Percentiles rank a stretch among this genome's conserved stretches.
These are phyloP conservation scores for Numenius arquata DNA, from an alignment of 2,113 vertebrate genomes.

Conservation along the genomic window DNA sequence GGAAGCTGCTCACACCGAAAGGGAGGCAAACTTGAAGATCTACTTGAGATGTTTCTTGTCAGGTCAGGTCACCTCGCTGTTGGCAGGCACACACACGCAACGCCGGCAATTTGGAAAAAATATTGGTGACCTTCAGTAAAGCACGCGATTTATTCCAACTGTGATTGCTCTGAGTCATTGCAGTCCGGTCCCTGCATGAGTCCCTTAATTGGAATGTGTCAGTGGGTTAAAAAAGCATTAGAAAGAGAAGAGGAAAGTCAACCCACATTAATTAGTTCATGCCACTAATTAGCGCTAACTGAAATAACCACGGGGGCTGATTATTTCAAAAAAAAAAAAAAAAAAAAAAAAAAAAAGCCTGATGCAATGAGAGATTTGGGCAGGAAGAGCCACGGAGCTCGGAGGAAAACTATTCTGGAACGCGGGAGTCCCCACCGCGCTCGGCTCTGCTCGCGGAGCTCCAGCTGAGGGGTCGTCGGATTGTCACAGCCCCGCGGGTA, in stretches of 20 bases:
- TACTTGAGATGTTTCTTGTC: accelerated
- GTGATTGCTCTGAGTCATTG: not conserved
- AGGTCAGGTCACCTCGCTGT: not conserved
- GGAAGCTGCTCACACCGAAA: accelerated
- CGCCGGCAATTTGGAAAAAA: not conserved
- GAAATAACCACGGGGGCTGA: conserved; percentile 41
- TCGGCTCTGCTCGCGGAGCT: accelerated
- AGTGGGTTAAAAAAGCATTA: not conserved
- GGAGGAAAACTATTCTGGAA: not conserved
- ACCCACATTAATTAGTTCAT: conserved; percentile 18
- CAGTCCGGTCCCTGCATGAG: not conserved
- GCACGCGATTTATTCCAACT: not conserved
- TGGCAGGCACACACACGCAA: not conserved
- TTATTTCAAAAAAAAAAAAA: not conserved
- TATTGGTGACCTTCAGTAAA: not conserved
- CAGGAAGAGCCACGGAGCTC: not conserved
- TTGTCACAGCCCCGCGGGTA: accelerated
- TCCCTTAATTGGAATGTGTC: conserved; percentile 29
- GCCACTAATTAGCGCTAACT: conserved; percentile 32
- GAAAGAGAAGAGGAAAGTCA: not conserved
- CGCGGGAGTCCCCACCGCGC: not conserved
- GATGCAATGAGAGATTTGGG: not conserved
- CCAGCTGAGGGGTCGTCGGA: accelerated
- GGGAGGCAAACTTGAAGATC: not conserved
- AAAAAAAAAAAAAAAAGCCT: not conserved